Conservation (phyloP, 2,113 vertebrate species). For the Myrmecophaga tridactyla region DNA sequence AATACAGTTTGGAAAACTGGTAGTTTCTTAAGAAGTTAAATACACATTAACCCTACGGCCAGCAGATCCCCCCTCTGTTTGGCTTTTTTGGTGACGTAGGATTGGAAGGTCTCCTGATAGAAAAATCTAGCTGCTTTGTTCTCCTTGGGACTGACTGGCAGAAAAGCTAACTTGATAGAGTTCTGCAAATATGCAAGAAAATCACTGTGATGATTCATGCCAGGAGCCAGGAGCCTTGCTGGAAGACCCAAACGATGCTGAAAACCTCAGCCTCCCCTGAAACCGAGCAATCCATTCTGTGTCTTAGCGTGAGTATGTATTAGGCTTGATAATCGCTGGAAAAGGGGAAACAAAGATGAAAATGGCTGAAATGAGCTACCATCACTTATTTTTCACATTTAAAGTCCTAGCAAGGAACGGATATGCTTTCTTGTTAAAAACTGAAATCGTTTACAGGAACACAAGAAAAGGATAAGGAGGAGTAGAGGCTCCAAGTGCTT, state of each 20-base stretch:
- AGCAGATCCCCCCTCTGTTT: background rate
- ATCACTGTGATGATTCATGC: background rate
- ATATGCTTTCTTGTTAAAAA: background rate
- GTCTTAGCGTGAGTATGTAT: background rate
- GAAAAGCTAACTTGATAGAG: background rate
- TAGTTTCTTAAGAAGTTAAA: too few species aligned
- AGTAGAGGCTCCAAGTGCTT: background rate
- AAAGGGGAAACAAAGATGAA: background rate
- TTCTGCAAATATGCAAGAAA: background rate
- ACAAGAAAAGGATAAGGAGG: background rate
- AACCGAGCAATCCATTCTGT: rapidly evolving
- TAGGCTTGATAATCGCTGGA: background rate
- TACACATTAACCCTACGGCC: too few species aligned
- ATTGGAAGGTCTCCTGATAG: background rate
- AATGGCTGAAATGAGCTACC: background rate
- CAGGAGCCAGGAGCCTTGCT: background rate
- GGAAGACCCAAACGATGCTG: background rate
- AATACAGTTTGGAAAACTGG: too few species aligned
- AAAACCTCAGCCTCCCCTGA: background rate
- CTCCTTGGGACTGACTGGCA: background rate
- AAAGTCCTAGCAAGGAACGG: background rate
- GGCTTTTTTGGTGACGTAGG: background rate
- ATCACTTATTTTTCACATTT: background rate
- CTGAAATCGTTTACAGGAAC: background rate
- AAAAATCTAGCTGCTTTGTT: background rate